Base-by-base conservation (phyloP, 2,888 invertebrate genomes). In the Charanyca ferruginea region DNA sequence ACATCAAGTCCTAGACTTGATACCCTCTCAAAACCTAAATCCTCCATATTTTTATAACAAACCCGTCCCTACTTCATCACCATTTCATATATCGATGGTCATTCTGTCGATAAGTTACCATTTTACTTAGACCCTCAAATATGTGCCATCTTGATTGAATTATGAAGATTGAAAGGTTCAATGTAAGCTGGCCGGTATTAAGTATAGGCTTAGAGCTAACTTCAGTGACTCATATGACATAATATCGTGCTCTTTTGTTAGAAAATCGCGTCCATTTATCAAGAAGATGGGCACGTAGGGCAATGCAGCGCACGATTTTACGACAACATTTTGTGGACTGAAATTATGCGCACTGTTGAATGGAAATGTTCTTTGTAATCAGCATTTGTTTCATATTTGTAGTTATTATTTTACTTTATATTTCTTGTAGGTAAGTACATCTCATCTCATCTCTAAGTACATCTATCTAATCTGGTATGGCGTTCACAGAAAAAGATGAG, bases 241-340 rank as follows among this genome's bases (percentile, higher is more conserved):
- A 78, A 86, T 84, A 85, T 82, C 79, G 79, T 65, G 76, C 73
- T 76, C 84, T 80, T 86, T 87, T 87, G 86, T 87, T 80, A 75
- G 71, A 76, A 85, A 87, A 89, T 87, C 78, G 83, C 71, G 59
- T 66, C 75, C 79, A 89, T 88, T 85, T 83, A 68, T 87, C 85
- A 71, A 57, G 57, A 38, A 51, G 68, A 74, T 72, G 68, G 65
- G 57, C 57, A 63, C 59, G 65, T 59, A 45, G 32, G 65, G 35
- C 44, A 67, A n/a, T 64, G 66, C 61, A 68, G 23, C 55, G 73
- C 62, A 67, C 66, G 73, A 68, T 58, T 73, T 74, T 52, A 64
- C 42, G 64, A 59, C 42, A 23, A 44, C 63, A 54, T 9, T 69
- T 63, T 72, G 64, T 66, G 54, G 64, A 66, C 48, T 44, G 41